phyloP scores from a whole-genome alignment of 2,113 vertebrate species.

The Clarias batrachus region DNA sequence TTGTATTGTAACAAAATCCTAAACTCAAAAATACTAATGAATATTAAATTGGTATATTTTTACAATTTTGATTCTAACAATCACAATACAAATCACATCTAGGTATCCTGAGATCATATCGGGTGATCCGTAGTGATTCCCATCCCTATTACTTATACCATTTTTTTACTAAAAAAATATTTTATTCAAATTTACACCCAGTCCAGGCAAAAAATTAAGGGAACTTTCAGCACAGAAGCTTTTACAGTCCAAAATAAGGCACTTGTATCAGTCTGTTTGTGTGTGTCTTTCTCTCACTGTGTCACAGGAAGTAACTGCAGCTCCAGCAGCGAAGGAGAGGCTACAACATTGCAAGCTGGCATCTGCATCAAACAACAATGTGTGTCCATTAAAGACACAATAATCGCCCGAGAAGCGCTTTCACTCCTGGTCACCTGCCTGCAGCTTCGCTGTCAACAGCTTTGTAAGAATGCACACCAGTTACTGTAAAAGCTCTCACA shows the following conservation, averaged over 20 bases:
- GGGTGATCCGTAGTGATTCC: too few relatives aligned
- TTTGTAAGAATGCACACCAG: slow-evolving; percentile 73
- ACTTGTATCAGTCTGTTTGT: not conserved
- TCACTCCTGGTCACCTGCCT: slow-evolving; percentile 96
- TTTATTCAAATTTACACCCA: too few relatives aligned
- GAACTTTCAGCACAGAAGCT: not conserved
- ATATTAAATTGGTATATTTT: too few relatives aligned
- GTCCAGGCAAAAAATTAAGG: not conserved
- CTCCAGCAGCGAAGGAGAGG: slow-evolving; percentile 93
- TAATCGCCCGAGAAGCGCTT: slow-evolving; percentile 93
- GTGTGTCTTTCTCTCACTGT: slow-evolving; percentile 31
- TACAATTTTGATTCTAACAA: too few relatives aligned
- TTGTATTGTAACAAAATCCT: too few relatives aligned
- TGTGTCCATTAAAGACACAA: slow-evolving; percentile 92
- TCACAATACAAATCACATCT: too few relatives aligned
- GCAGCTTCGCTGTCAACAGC: slow-evolving; percentile 92
- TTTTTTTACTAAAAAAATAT: too few relatives aligned
- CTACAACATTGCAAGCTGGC: slow-evolving; percentile 86
- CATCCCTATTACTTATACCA: not conserved
- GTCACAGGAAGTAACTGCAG: slow-evolving; percentile 94
- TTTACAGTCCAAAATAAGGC: not conserved
- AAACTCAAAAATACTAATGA: too few relatives aligned
- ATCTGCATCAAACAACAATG: slow-evolving; percentile 93
- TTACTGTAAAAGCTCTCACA: not conserved
- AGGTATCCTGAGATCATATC: too few relatives aligned